phyloP scores from a whole-genome alignment of 2,113 vertebrate species.

The Grus americana region DNA sequence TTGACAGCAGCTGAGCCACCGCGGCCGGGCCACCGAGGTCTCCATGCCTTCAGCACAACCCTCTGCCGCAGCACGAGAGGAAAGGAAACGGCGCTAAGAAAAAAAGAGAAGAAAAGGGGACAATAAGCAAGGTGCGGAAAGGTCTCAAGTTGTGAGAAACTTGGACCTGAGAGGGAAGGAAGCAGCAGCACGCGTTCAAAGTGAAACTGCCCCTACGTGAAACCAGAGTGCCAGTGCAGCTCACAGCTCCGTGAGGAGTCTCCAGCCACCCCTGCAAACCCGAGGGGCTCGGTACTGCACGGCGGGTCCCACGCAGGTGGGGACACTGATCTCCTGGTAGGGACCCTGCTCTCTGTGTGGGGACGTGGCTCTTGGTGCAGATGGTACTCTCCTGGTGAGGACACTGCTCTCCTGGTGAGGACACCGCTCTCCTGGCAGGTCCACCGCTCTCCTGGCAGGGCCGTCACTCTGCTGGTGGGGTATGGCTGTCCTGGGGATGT shows the following conservation, averaged over 20 bases:
- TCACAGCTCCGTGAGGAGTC: background rate
- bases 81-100: background rate
- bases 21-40: accelerated
- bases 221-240: accelerated
- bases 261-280: accelerated
- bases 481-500: background rate
- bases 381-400: background rate
- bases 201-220: accelerated
- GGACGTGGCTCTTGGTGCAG: background rate
- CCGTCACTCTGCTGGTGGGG: background rate
- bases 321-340: background rate
- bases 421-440: background rate
- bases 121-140: background rate
- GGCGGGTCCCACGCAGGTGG: accelerated
- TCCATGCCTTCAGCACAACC: too few relatives aligned
- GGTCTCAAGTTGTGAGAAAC: background rate
- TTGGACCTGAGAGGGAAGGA: background rate
- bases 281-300: accelerated
- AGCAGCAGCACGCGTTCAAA: accelerated
- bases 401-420: background rate
- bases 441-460: background rate
- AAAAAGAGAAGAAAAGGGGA: background rate
- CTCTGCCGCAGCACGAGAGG: accelerated
- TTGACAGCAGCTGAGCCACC: accelerated
- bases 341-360: background rate